Base-by-base conservation (phyloP, 2,113 vertebrate genomes). In the Blennius ocellaris region DNA sequence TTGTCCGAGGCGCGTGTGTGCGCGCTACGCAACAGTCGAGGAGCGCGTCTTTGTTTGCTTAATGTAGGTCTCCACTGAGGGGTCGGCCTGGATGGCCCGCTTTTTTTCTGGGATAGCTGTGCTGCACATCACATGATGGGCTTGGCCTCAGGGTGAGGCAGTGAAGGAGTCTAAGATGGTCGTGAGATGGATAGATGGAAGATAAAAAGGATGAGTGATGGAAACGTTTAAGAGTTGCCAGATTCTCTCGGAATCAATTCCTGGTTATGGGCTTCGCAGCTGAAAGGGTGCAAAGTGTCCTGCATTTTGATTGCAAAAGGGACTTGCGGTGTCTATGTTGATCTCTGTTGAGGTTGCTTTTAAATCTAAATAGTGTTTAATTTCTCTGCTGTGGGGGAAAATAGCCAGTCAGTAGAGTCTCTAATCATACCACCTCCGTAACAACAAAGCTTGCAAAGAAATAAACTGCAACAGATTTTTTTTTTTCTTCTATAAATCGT, bases 41-140 rank as follows among this genome's bases (percentile, higher is more conserved):
- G 52, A 73, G 71, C 10, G 73, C 6, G 76, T 73, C 89, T 90
- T 91, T 92, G 88, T 92, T 77, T 71, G 59, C 78, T 30, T 83
- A 87, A 92, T 88, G 87, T 90, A 90, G 91, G 87, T 89, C 89
- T 84, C 47, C 48, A 66, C 69, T 72, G 67, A 74, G 79, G 80
- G 90, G 89, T 51, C 11, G 9, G 69, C 55, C 64, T 68, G 69
- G 66, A 83, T 78, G 88, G 71, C 82, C 88, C 6, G 70, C 64
- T 89, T 90, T 30, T 30, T 90, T 30, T 30, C 89, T 89, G 86
- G 75, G 79, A 81, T 65, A 48, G 49, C 73, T 39, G 76, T 41
- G 65, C 81, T 76, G 59, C 76, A 62, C 64, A 77, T 89, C 86
- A 83, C 87, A 88, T 87, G 90, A 86, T 82, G 87, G 83, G 87